Percentiles rank a stretch among this genome's conserved stretches.
These are phyloP conservation scores for Pagetopsis macropterus DNA, from an alignment of 2,797 vertebrate species.

Conservation along the genomic window DNA sequence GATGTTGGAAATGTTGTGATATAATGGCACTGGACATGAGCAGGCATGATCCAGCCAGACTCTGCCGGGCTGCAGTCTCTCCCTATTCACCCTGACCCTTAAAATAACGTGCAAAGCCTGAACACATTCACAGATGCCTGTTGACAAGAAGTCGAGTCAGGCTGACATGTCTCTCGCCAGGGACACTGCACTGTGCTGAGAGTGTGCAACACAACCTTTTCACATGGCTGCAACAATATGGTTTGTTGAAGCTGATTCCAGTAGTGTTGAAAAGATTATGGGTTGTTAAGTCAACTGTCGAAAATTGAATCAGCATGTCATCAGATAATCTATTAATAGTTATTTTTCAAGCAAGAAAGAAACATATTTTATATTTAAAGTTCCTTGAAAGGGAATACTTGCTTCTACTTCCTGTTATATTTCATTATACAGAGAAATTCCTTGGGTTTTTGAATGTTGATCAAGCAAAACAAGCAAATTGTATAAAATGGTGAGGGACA, in stretches of 20 bases:
- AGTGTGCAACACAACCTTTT: neutral
- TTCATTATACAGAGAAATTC: neutral
- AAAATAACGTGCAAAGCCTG: slow-evolving; percentile 76
- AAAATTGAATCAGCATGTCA: neutral
- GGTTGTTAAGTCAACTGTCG: neutral
- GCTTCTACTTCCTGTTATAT: neutral
- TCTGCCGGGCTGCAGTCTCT: slow-evolving; percentile 44
- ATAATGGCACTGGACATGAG: slow-evolving; percentile 51
- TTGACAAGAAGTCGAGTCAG: slow-evolving; percentile 48
- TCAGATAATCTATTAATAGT: neutral
- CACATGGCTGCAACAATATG: neutral
- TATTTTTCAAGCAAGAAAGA: neutral
- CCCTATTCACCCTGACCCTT: slow-evolving; percentile 40
- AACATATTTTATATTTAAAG: neutral
- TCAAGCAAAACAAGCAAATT: neutral
- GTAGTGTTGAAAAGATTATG: neutral
- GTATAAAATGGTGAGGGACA: too few species aligned
- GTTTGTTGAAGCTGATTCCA: neutral
- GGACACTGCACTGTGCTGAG: slow-evolving; percentile 29
- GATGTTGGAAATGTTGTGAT: neutral
- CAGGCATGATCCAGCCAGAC: slow-evolving; percentile 52
- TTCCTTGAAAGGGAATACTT: neutral
- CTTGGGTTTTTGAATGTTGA: neutral
- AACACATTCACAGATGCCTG: slow-evolving; percentile 62
- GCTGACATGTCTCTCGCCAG: slow-evolving; percentile 18